Evolutionary conservation across 1,140 invertebrate genomes (phyloP).

Genomic region (Stratiolaelaps scimitus): DNA sequence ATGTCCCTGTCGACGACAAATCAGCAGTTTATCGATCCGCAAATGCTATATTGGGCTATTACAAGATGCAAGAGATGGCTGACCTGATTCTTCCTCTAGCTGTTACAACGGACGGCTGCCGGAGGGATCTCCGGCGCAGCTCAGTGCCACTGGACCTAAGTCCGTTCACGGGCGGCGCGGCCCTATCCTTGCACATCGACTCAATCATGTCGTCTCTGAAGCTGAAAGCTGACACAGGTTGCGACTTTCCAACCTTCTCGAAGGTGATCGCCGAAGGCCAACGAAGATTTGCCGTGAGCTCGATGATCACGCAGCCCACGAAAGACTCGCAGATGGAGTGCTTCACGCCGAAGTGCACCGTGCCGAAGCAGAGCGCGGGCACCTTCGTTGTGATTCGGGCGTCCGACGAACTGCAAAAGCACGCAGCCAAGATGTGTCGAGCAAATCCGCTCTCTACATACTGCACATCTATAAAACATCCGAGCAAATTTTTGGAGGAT

Average conservation of each 20-base stretch:
- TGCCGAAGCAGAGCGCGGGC: neutral
- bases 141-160: neutral
- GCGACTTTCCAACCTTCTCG: neutral
- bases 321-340: conserved; percentile 4
- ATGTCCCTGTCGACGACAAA: neutral
- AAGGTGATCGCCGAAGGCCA: neutral
- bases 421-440: neutral
- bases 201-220: conserved; percentile 3
- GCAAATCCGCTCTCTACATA: neutral
- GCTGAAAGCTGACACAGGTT: neutral
- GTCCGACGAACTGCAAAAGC: neutral
- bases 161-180: conserved; percentile 4
- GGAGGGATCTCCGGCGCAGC: neutral
- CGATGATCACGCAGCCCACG: neutral
- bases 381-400: conserved; percentile 7
- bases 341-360: neutral
- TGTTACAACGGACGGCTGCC: neutral
- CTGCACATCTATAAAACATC: conserved; percentile 6
- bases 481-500: conserved; percentile 2
- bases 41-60: conserved; percentile 5
- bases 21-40: neutral
- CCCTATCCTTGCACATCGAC: neutral
- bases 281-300: conserved; percentile 1
- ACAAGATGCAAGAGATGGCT: conserved; percentile 3
- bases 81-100: conserved; percentile 11